Evolutionary conservation across 2,113 vertebrate species (phyloP), one percentile per base, ranked within the genome.

Genomic region (Cheilinus undulatus): DNA sequence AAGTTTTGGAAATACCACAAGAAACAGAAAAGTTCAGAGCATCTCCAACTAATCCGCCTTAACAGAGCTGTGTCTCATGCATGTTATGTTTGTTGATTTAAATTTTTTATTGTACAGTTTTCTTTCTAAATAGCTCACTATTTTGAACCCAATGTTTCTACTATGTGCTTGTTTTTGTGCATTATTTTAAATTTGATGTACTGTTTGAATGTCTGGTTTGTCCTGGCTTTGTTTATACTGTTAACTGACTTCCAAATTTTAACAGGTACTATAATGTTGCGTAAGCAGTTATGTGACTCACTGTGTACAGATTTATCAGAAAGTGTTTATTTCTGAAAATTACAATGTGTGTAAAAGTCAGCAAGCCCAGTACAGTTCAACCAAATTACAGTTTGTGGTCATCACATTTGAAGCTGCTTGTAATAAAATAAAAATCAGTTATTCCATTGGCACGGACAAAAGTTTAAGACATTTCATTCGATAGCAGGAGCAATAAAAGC

Each of bases 401-500:
- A 40, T 65, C n/a, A 15, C 14, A 19, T 64, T 66, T 40, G 14
- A 32, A 46, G 48, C 28, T 22, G n/a, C 12, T 27, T 48, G 13
- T 30, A 34, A 20, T 23, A 54, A 56, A 60, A 65, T 65, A 56
- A 50, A 26, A 52, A 43, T 83, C 30, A 52, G 48, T 83, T 30
- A 32, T 71, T 80, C 6, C 5, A 23, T 49, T 57, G 14, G 23
- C 46, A 17, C 46, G 49, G 51, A 73, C 69, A 61, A 85, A 88
- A 74, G 68, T 62, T 51, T 58, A 15, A 62, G 23, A 46, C 13
- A 27, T 51, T 49, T 42, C 53, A 50, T 67, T 78, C 45, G 82
- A 72, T 46, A 23, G 54, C 53, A 59, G 57, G 52, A 52, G 23
- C 63, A 58, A 34, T 78, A 74, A 81, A 78, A 81, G 46, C 28